Evolutionary conservation across 2,888 invertebrate genomes (phyloP).

Genomic region (Perithous albicinctus): DNA sequence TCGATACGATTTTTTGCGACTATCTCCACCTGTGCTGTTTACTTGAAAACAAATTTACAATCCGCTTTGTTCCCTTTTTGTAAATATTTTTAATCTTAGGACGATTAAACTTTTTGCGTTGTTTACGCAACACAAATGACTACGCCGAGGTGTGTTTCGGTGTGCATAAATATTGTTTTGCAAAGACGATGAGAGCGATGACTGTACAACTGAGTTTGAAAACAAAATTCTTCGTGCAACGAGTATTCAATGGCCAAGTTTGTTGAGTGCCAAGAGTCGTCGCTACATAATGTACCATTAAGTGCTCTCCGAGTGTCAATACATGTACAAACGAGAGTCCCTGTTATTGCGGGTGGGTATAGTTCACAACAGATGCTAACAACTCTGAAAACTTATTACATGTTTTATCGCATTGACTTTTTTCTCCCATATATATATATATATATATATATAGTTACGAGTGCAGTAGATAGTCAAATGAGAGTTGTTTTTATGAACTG

Average conservation of each 20-base stretch:
- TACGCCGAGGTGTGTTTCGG: neutral
- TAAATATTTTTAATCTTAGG: neutral
- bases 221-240: conserved; percentile 51
- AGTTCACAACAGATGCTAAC: conserved; percentile 6
- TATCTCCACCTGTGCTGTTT: neutral
- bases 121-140: neutral
- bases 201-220: conserved; percentile 14
- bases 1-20: neutral
- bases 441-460: too few species aligned
- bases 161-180: conserved; percentile 3
- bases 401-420: conserved; percentile 12
- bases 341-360: neutral
- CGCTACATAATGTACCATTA: conserved; percentile 14
- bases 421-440: too few species aligned
- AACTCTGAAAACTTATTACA: neutral
- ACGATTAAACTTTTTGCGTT: neutral
- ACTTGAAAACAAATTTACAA: neutral
- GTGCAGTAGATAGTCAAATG: too few species aligned
- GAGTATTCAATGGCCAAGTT: conserved; percentile 11
- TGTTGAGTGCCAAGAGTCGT: conserved; percentile 46
- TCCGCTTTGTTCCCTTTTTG: neutral
- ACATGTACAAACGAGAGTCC: neutral
- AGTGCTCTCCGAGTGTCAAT: neutral
- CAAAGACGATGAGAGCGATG: neutral
- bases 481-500: too few species aligned